Percentiles rank a stretch among this genome's conserved stretches.
Conservation (phyloP, 35 echinoderm and acorn worm genomes). For the Apostichopus californicus region DNA sequence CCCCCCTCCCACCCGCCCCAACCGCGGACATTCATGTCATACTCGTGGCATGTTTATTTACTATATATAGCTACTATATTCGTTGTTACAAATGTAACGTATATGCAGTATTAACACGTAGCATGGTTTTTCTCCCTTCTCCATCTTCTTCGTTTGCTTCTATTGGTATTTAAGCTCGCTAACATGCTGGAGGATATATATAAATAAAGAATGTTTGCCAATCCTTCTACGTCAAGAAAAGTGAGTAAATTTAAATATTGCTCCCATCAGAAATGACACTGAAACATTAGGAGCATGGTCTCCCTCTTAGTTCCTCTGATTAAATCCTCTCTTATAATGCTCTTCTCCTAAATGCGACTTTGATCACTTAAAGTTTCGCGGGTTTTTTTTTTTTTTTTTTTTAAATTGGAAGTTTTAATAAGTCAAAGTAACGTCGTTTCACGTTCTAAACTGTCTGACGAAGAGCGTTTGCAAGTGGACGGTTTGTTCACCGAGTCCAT, state of each 20-base stretch:
- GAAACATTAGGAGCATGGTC: neutral
- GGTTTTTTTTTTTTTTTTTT: neutral
- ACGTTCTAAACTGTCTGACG: slow-evolving; percentile 10
- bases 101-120: neutral
- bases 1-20: no score
- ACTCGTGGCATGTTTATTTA: no score
- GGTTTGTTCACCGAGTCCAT: slow-evolving; percentile 15
- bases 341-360: slow-evolving; percentile 8
- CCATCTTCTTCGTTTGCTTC: neutral
- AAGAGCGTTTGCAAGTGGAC: neutral
- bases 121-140: neutral
- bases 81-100: neutral
- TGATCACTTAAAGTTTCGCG: slow-evolving; percentile 2
- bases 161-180: neutral
- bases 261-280: slow-evolving; percentile 8
- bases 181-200: neutral
- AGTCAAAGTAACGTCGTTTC: slow-evolving; percentile 35
- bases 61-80: no score
- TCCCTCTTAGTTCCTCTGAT: neutral
- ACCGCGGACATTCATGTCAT: no score
- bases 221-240: neutral
- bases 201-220: neutral
- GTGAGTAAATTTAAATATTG: slow-evolving; percentile 15
- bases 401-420: slow-evolving; percentile 56
- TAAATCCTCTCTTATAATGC: neutral